A percentile compares a stretch with the other conserved stretches of the same genome.
Conservation (phyloP, 2,113 vertebrate species). For the Pipa parva region DNA sequence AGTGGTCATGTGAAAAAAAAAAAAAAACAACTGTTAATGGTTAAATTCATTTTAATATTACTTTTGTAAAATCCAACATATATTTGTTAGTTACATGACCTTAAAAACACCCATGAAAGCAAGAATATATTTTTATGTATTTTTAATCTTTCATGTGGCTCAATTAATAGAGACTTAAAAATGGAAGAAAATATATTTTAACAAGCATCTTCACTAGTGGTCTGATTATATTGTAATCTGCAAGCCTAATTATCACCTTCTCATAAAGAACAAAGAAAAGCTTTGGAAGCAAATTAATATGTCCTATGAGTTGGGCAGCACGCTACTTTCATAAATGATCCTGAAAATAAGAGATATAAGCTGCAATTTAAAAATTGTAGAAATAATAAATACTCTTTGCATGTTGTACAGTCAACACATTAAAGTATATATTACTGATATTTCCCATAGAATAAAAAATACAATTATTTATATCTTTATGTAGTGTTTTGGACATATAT, state of each 20-base stretch:
- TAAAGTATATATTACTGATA: too few species aligned
- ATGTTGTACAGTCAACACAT: too few species aligned
- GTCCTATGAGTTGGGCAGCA: constrained; percentile 90
- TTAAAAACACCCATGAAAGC: not conserved
- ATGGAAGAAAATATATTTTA: constrained; percentile 77
- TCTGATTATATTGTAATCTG: constrained; percentile 92
- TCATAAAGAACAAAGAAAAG: constrained; percentile 74
- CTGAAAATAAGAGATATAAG: constrained; percentile 63
- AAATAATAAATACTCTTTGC: too few species aligned
- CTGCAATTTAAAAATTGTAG: constrained; percentile 46
- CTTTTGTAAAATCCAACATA: constrained; percentile 54
- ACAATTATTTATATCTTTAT: too few species aligned
- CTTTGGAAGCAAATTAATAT: constrained; percentile 87
- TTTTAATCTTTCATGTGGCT: constrained; percentile 49
- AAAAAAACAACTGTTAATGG: constrained; percentile 54
- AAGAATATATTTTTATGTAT: not conserved
- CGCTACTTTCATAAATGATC: constrained; percentile 82
- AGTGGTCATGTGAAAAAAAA: constrained; percentile 52
- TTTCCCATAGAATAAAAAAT: too few species aligned
- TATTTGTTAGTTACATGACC: constrained; percentile 1
- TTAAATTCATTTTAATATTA: constrained; percentile 58
- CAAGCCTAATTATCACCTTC: constrained; percentile 98
- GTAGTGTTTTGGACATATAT: too few species aligned
- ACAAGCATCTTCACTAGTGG: constrained; percentile 73
- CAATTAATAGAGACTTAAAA: constrained; percentile 62